Percentiles rank a stretch among this genome's conserved stretches.
phyloP scores from a whole-genome alignment of 2,888 invertebrate species.

The Caenorhabditis virilis region DNA sequence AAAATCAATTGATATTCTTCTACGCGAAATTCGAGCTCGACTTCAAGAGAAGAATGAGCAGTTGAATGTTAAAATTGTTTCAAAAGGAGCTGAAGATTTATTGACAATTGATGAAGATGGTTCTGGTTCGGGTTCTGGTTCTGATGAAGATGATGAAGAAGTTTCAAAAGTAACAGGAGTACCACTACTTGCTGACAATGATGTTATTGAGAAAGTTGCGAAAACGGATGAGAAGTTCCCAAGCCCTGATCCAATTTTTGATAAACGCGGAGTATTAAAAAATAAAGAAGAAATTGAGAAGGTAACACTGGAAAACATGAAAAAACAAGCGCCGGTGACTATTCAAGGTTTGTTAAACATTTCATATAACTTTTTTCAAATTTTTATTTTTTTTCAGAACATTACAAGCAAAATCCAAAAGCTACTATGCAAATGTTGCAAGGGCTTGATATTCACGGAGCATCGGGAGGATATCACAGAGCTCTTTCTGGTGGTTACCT shows the following conservation, averaged over 20 bases:
- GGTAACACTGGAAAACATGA: conserved; percentile 22
- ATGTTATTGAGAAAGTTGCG: conserved; percentile 4
- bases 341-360: conserved; percentile 16
- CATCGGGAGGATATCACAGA: conserved; percentile 44
- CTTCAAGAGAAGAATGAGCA: conserved; percentile 23
- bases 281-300: conserved; percentile 26
- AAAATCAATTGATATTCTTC: conserved; percentile 26
- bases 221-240: conserved; percentile 13
- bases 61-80: conserved; percentile 4
- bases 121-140: conserved; percentile 19
- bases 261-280: conserved; percentile 24
- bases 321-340: conserved; percentile 26
- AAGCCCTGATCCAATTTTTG: conserved; percentile 33
- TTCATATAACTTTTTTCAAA: conserved; percentile 1
- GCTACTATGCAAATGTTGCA: conserved; percentile 38
- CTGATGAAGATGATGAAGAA: conserved; percentile 11
- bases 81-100: conserved; percentile 14
- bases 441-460: conserved; percentile 39
- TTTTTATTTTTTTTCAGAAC: conserved; percentile 11
- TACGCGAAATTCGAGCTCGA: conserved; percentile 32
- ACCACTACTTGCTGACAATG: conserved; percentile 9
- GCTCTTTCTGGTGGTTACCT: conserved; percentile 44
- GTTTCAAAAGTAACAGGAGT: conserved; percentile 20
- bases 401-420: conserved; percentile 27
- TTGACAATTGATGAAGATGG: conserved; percentile 20